Percentiles rank a stretch among this genome's conserved stretches.
Conservation (phyloP, 2,888 invertebrate genomes). For the Myathropa florea region DNA sequence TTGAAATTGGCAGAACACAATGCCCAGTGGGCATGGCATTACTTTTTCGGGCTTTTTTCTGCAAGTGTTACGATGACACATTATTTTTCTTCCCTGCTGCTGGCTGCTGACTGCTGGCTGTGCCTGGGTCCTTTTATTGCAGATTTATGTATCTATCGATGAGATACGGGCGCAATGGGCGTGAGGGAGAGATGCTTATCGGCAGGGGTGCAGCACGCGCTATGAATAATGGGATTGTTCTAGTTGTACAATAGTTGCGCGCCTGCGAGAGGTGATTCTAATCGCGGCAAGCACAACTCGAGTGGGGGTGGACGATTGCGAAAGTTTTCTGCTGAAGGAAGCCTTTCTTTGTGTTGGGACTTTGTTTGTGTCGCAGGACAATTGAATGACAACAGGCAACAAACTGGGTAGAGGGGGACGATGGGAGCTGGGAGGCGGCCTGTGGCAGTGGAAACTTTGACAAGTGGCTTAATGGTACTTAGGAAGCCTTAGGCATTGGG, state of each 20-base stretch:
- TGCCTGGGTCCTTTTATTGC: slow-evolving; percentile 8
- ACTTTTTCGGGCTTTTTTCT: slow-evolving; percentile 38
- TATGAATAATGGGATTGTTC: slow-evolving; percentile 1
- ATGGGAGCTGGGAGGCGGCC: not conserved
- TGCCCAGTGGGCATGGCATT: slow-evolving; percentile 53
- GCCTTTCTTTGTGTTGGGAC: not conserved
- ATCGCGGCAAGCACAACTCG: not conserved
- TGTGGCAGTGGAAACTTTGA: not conserved
- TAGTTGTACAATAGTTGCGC: not conserved
- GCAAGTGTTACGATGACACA: slow-evolving; percentile 58
- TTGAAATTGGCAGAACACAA: slow-evolving; percentile 64
- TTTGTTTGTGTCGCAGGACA: not conserved
- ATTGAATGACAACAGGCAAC: not conserved
- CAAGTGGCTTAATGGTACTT: not conserved
- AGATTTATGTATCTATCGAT: slow-evolving; percentile 17
- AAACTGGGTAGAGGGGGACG: no score
- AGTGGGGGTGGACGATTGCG: not conserved
- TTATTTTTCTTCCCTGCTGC: not conserved
- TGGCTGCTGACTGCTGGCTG: not conserved
- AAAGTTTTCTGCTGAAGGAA: not conserved
- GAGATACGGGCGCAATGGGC: not conserved
- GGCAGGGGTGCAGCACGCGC: slow-evolving; percentile 18
- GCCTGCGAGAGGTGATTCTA: not conserved
- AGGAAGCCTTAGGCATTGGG: not conserved
- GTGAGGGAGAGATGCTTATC: slow-evolving; percentile 12